A percentile compares a stretch with the other conserved stretches of the same genome.
phyloP scores from a whole-genome alignment of 2,797 vertebrate species.

The Alosa sapidissima region DNA sequence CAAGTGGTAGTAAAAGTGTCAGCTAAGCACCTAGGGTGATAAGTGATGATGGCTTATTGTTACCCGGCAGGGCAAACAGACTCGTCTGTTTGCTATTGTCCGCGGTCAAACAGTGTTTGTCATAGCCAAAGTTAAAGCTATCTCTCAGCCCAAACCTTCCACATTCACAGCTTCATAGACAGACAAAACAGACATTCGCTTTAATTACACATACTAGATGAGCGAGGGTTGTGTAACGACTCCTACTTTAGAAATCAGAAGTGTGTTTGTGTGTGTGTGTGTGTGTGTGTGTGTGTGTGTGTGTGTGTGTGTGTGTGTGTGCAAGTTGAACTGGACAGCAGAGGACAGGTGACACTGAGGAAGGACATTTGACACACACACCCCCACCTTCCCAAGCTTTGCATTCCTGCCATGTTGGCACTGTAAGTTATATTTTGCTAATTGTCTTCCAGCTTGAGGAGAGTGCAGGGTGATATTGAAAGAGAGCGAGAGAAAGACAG shows the following conservation, averaged over 20 bases:
- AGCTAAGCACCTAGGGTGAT: neutral
- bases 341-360: slow-evolving; percentile 44
- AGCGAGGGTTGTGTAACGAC: slow-evolving; percentile 19
- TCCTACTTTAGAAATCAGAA: neutral
- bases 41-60: neutral
- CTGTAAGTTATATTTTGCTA: slow-evolving; percentile 51
- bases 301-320: slow-evolving; percentile 18
- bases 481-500: neutral
- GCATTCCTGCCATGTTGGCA: slow-evolving; percentile 50
- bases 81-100: neutral
- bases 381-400: neutral
- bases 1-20: neutral
- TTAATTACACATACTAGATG: slow-evolving; percentile 32
- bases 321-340: slow-evolving; percentile 13
- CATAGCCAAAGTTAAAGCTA: neutral
- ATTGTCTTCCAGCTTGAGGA: slow-evolving; percentile 48
- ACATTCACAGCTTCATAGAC: neutral
- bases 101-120: neutral
- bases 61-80: neutral
- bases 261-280: neutral
- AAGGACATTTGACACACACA: slow-evolving; percentile 44
- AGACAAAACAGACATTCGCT: neutral
- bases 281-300: slow-evolving; percentile 1
- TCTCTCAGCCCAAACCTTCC: neutral
- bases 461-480: slow-evolving; percentile 46